Conservation (phyloP, 2,888 invertebrate genomes). For the Stenotaenia linearis region DNA sequence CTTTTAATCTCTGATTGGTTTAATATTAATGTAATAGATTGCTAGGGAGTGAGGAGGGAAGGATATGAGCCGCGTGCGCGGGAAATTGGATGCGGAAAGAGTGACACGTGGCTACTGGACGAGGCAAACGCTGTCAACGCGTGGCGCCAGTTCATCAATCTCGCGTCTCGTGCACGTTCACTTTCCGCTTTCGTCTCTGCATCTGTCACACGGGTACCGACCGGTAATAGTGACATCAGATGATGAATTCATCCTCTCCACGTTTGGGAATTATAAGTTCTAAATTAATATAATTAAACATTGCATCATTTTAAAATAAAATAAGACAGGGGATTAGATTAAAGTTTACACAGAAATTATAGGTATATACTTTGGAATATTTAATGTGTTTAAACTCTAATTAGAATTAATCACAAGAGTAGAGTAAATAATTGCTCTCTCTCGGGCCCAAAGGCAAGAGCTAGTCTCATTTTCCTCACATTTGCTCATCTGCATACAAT, state of each 20-base stretch:
- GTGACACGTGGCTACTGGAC: slow-evolving; percentile 2
- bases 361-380: not conserved
- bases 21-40: slow-evolving; percentile 13
- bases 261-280: not conserved
- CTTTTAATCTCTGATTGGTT: slow-evolving; percentile 9
- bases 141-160: slow-evolving; percentile 29
- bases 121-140: slow-evolving; percentile 27
- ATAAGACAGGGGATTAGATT: not conserved
- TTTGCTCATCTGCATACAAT: slow-evolving; percentile 8
- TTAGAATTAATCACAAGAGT: not conserved
- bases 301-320: not conserved
- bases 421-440: not conserved
- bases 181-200: not conserved
- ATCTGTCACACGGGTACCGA: slow-evolving; percentile 3
- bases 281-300: not conserved
- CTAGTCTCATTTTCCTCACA: slow-evolving; percentile 9
- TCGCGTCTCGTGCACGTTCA: slow-evolving; percentile 8
- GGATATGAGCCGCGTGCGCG: not conserved
- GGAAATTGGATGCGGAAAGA: slow-evolving; percentile 14
- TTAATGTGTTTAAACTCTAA: not conserved
- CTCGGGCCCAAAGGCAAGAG: not conserved
- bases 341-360: not conserved
- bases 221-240: not conserved
- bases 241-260: slow-evolving; percentile 12
- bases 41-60: not conserved